Evolutionary conservation across 2,797 vertebrate species (phyloP).

Genomic region (Myotis planiceps): DNA sequence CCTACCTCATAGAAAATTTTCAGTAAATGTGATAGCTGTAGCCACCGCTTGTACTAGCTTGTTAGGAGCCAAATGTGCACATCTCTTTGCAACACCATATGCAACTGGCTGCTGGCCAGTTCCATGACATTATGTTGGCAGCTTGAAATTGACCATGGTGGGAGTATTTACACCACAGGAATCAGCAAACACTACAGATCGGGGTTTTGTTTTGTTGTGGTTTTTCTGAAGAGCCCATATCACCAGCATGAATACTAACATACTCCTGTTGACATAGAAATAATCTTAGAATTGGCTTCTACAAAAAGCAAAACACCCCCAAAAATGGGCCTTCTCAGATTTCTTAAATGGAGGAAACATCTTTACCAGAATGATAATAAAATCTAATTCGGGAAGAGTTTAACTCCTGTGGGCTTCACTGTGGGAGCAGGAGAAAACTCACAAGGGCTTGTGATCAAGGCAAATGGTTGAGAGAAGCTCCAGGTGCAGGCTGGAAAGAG

Average conservation of each 20-base stretch:
- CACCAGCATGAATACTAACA: neutral
- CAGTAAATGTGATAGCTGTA: neutral
- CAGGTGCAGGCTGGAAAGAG: neutral
- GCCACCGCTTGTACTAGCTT: neutral
- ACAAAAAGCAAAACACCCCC: neutral
- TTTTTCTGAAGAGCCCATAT: neutral
- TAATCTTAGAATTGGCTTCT: neutral
- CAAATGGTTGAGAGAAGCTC: neutral
- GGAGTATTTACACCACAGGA: neutral
- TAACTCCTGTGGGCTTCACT: neutral
- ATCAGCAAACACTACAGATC: neutral
- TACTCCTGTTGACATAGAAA: neutral
- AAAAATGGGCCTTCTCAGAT: neutral
- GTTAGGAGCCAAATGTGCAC: neutral
- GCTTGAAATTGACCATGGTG: neutral
- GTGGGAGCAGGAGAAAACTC: too few species aligned
- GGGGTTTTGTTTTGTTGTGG: neutral
- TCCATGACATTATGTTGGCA: neutral
- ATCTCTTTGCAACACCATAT: neutral
- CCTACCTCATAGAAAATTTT: neutral
- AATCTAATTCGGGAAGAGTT: neutral
- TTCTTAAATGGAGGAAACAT: neutral
- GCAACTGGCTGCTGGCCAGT: neutral
- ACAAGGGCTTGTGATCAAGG: neutral
- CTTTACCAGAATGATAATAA: neutral